Base-by-base conservation (phyloP, 2,797 vertebrate species). In the Melanotaenia boesemani region DNA sequence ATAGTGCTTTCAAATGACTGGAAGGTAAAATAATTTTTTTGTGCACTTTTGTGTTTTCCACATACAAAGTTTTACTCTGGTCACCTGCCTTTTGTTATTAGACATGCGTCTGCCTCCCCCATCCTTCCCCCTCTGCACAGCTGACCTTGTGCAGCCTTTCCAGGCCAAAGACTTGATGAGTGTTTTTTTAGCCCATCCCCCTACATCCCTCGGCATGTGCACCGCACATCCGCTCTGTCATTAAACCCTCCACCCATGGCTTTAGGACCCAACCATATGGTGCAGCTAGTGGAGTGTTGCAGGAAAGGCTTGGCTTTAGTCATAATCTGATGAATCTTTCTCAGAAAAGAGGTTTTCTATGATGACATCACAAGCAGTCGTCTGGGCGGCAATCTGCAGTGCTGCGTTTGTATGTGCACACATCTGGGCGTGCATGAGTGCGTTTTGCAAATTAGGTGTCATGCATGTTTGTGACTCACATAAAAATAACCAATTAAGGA, bases 261-360 rank as follows among this genome's bases (percentile, higher is more conserved):
- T 93, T 95, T 95, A 94, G 96, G 95, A 93, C 90, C 87, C 83
- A 93, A 90, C 89, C 93, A 92, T 93, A 94, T 93, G 91, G 93
- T 94, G 82, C 86, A 78, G 84, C 93, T 92, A 90, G 83, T 86
- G 83, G 77, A 83, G 87, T 92, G 87, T 84, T 90, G 87, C 89
- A 83, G 86, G 84, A 81, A 89, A 81, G 83, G 64, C 82, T 90
- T 57, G 77, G 85, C 84, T 88, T 92, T 89, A 81, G 85, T 85
- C 84, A 91, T 85, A 91, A 95, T 94, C 93, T 91, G 79, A 91
- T 91, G 89, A 92, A 90, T 87, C 79, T 92, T 84, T 91, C 82
- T 90, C 74, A 83, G 92, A 91, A 91, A 89, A 88, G 76, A 90
- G 63, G 13, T 83, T 93, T 92, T 87, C 84, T 86, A 77, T 76